Evolutionary conservation across 2,888 invertebrate genomes (phyloP).

Genomic region (Sphaeridia pumilis): DNA sequence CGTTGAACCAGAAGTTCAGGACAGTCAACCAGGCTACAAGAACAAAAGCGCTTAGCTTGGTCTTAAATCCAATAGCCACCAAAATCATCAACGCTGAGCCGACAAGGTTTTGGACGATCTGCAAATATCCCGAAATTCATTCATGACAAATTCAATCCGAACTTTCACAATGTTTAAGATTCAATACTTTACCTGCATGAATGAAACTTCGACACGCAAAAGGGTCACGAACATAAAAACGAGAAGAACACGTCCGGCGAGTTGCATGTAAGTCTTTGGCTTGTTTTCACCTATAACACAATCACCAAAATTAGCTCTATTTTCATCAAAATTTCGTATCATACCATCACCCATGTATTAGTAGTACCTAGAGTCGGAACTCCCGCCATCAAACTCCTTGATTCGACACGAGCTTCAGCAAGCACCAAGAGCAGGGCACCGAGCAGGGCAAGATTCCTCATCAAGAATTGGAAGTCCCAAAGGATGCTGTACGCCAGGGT

Average conservation of each 20-base stretch:
- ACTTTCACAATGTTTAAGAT: too few species aligned
- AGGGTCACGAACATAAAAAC: slow-evolving; percentile 99
- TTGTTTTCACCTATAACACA: slow-evolving; percentile 62
- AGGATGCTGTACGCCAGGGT: slow-evolving; percentile 92
- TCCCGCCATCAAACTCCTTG: slow-evolving; percentile 90
- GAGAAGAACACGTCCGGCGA: slow-evolving; percentile 85
- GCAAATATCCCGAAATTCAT: slow-evolving; percentile 24
- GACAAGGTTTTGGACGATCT: slow-evolving; percentile 83
- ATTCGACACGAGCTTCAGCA: slow-evolving; percentile 91
- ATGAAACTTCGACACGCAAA: slow-evolving; percentile 80
- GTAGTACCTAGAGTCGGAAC: slow-evolving; percentile 62
- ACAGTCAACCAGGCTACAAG: slow-evolving; percentile 76
- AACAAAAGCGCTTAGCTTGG: slow-evolving; percentile 90
- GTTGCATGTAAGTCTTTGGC: slow-evolving; percentile 90
- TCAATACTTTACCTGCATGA: slow-evolving; percentile 63
- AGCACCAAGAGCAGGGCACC: slow-evolving; percentile 91
- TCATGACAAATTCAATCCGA: background rate
- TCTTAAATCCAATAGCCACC: slow-evolving; percentile 95
- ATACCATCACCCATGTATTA: background rate
- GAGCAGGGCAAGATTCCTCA: slow-evolving; percentile 90
- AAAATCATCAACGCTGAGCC: slow-evolving; percentile 90
- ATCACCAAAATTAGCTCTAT: too few species aligned
- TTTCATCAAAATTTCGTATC: too few species aligned
- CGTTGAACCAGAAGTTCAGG: slow-evolving; percentile 94
- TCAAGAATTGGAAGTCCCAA: slow-evolving; percentile 94